Evolutionary conservation across 2,797 vertebrate species (phyloP).

Genomic region (Peromyscus melanophrys): DNA sequence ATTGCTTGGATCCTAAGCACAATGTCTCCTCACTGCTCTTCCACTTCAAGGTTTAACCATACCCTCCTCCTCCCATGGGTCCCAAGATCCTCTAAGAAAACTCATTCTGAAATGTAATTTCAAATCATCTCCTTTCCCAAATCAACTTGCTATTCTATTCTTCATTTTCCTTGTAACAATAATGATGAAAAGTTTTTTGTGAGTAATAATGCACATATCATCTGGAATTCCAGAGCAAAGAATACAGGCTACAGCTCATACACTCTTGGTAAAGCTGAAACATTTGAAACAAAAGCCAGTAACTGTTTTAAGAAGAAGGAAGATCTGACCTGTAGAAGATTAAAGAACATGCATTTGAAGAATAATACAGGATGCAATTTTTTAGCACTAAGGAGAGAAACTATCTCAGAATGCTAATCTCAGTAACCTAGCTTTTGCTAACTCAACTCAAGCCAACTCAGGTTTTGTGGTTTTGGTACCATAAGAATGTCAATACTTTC

Average conservation of each 20-base stretch:
- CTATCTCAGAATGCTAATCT: accelerated
- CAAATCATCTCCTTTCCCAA: not conserved
- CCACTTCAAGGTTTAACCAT: not conserved
- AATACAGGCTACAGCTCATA: not conserved
- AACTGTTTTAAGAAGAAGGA: not conserved
- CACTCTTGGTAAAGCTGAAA: not conserved
- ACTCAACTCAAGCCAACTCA: too few relatives aligned
- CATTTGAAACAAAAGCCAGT: not conserved
- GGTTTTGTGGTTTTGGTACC: not conserved
- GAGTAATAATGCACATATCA: not conserved
- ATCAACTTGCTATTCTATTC: not conserved
- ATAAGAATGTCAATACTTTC: not conserved
- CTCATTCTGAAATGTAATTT: not conserved
- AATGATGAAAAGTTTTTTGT: not conserved
- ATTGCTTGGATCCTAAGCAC: not conserved
- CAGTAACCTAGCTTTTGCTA: not conserved
- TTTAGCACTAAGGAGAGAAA: not conserved
- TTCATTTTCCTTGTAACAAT: not conserved
- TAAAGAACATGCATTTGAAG: not conserved
- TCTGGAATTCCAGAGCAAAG: not conserved
- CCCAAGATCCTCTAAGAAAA: not conserved
- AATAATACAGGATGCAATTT: not conserved
- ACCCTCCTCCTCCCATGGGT: too few relatives aligned
- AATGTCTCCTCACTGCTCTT: not conserved
- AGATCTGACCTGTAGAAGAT: not conserved